These are phyloP conservation scores for Semicossyphus pulcher DNA, from an alignment of 2,113 vertebrate species.

Conservation along the genomic window DNA sequence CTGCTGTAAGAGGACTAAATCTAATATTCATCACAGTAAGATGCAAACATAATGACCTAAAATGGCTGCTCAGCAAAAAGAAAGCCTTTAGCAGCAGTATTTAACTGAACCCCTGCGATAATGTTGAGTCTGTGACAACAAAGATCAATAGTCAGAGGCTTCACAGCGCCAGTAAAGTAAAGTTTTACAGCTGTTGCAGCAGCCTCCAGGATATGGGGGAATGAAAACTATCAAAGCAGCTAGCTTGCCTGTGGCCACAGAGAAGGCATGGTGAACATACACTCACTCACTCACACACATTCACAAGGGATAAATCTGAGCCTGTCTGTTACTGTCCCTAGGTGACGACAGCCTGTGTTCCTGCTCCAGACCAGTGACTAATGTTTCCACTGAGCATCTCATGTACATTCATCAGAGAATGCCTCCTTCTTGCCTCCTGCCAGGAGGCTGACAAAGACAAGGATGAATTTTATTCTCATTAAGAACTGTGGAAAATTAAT, in stretches of 20 bases:
- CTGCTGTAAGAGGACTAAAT: constrained; percentile 59
- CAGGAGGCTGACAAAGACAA: constrained; percentile 49
- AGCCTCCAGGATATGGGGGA: constrained; percentile 64
- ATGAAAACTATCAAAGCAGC: constrained; percentile 74
- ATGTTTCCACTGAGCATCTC: constrained; percentile 68
- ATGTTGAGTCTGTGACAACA: constrained; percentile 69
- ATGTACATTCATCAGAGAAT: constrained; percentile 67
- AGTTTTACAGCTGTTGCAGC: constrained; percentile 79
- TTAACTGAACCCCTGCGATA: constrained; percentile 70
- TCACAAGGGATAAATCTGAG: constrained; percentile 65
- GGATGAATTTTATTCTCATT: constrained; percentile 71
- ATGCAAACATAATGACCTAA: constrained; percentile 63
- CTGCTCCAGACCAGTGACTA: constrained; percentile 74
- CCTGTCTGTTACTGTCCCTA: constrained; percentile 68
- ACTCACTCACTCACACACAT: constrained; percentile 22
- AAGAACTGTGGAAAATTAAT: constrained; percentile 69
- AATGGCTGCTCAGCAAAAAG: constrained; percentile 71
- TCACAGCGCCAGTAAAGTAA: constrained; percentile 72
- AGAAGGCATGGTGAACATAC: constrained; percentile 38
- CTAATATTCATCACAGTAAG: constrained; percentile 60
- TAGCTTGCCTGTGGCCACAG: constrained; percentile 59
- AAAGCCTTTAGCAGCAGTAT: constrained; percentile 71
- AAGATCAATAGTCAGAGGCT: constrained; percentile 73
- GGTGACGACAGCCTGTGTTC: constrained; percentile 69
- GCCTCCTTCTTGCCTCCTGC: constrained; percentile 50